These are phyloP conservation scores for Bombycilla garrulus DNA, from an alignment of 2,113 vertebrate genomes.

Conservation along the genomic window DNA sequence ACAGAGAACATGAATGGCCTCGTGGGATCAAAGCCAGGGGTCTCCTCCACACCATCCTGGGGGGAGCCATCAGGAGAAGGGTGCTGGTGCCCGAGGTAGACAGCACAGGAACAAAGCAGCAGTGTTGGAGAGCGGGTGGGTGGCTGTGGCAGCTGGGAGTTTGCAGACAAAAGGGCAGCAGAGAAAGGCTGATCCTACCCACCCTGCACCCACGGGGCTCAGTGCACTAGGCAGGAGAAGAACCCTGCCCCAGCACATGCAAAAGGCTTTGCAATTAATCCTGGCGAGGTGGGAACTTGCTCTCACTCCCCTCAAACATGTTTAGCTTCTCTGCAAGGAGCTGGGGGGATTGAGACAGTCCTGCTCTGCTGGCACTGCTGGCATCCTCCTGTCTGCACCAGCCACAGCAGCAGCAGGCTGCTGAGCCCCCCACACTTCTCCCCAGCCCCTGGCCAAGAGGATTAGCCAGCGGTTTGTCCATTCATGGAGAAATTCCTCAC, in stretches of 20 bases:
- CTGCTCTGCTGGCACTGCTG: too few relatives aligned
- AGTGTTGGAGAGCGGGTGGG: neutral
- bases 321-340: neutral
- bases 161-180: neutral
- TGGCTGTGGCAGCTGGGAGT: neutral
- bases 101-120: neutral
- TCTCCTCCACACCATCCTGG: neutral
- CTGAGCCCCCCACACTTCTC: neutral
- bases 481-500: neutral
- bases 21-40: neutral
- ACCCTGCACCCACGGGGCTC: accelerated
- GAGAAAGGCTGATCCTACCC: neutral
- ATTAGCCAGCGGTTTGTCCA: neutral
- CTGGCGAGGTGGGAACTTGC: neutral
- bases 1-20: neutral
- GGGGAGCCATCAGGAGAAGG: neutral
- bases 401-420: neutral
- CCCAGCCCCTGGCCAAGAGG: neutral
- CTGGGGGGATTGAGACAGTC: neutral
- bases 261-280: neutral
- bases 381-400: neutral
- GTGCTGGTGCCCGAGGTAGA: neutral
- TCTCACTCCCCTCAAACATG: neutral
- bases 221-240: neutral
- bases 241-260: accelerated